Evolutionary conservation across 2,888 invertebrate species (phyloP), one percentile per base, ranked within the genome.

Genomic region (Philopedon plagiatum): DNA sequence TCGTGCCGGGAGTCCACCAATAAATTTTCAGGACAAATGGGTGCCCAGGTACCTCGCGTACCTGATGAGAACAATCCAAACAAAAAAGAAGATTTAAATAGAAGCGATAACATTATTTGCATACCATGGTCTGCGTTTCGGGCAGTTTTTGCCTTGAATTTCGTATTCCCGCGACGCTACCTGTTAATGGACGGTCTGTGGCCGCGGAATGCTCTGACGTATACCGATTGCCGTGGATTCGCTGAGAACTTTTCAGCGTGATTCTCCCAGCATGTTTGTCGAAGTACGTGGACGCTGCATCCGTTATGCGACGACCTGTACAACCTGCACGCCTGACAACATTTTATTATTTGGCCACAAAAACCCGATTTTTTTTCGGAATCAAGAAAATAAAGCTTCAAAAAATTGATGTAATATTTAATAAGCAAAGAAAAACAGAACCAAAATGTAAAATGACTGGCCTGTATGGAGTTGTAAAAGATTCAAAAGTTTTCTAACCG

Each of bases 221-320:
- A 79, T 78, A 64, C 64, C 73, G 68, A 68, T 73, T 72, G 79
- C 77, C 76, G 77, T 75, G 79, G 77, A 78, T 79, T 79, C 68
- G 78, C 79, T 80, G 80, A 80, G 80, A 80, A 80, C 79, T 74
- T 76, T 78, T 77, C 77, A 75, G 61, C 76, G 76, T 75, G 70
- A 76, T 79, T 80, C 80, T 79, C 80, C 79, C 80, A 80, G 80
- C 80, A 76, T 80, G 80, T 78, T 80, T 80, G 77, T 80, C 75
- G 75, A 76, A 78, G 78, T 80, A 80, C 79, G 80, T 80, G 80
- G 79, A 80, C 79, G 76, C 63, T 76, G 79, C 79, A 80, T 80
- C 80, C 80, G 80, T 79, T 80, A 77, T 51, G 66, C 74, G 75
- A 75, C 72, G 77, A 74, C 74, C 73, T 44, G 56, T 58, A 63